Base-by-base conservation (phyloP, 2,113 vertebrate species). In the Scatophagus argus region DNA sequence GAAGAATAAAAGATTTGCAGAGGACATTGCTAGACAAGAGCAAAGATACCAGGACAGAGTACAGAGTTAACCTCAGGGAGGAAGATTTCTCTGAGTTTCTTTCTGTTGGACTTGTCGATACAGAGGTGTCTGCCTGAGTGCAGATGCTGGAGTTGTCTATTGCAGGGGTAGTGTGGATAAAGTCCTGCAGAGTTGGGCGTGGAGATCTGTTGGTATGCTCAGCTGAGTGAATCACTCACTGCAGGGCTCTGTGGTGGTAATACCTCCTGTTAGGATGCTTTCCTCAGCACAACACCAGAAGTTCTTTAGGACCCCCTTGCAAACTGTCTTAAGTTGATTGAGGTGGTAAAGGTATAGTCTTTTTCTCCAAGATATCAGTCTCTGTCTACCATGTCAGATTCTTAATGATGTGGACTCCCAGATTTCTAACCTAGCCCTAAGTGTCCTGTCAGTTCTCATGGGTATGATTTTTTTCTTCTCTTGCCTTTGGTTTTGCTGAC, bases 71-170 rank as follows among this genome's bases (percentile, higher is more conserved):
- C 44, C 61, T 62, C 38, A 62, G 36, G 16, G 23, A 41, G 16
- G 16, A 6, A 2, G 13, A 23, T 29, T 29, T 43, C 19, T 23
- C 17, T 23, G 31, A 36, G 21, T 38, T 6, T 14, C 34, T 36
- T 6, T 36, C 5, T 36, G 32, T 23, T 34, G 31, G 19, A n/a
- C 54, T 23, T 23, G n/a, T 51, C 6, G 46, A 21, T 49, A 59
- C 23, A 76, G 39, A 66, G 32, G 36, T 29, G 11, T 63, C 70
- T 69, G 23, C 38, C 44, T 41, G 59, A 71, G 64, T n/a, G n/a
- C n/a, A n/a, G n/a, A n/a, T n/a, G 27, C 56, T 63, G 49, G 23
- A 60, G 69, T 73, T 68, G 62, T 62, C 19, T 43, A 23, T 58
- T 52, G 29, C 66, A 52, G 54, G 41, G 19, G 23, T 79, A 31